These are phyloP conservation scores for Myotis vivesi DNA, from an alignment of 2,797 vertebrate genomes.

Conservation along the genomic window DNA sequence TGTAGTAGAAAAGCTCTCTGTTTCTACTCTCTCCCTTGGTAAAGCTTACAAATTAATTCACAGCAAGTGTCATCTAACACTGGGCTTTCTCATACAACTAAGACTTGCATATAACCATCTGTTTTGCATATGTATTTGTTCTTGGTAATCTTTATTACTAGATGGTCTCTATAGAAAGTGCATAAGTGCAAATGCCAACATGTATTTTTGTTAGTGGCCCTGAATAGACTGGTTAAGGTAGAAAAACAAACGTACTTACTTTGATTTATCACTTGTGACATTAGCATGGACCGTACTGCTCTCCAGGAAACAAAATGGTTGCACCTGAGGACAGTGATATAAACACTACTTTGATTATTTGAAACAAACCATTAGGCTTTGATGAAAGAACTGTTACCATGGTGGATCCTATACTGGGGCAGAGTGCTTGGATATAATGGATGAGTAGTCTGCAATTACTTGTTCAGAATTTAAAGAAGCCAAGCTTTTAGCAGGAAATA, in stretches of 20 bases:
- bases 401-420: constrained; percentile 77
- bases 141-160: constrained; percentile 71
- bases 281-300: constrained; percentile 79
- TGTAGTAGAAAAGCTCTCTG: neutral
- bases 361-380: constrained; percentile 88
- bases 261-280: constrained; percentile 88
- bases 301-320: constrained; percentile 85
- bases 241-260: constrained; percentile 84
- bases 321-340: constrained; percentile 86
- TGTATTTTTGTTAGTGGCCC: constrained; percentile 80
- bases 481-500: constrained; percentile 66
- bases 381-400: constrained; percentile 85
- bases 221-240: constrained; percentile 80
- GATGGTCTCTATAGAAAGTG: constrained; percentile 73
- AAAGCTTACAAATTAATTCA: constrained; percentile 55
- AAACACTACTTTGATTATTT: constrained; percentile 87
- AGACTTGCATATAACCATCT: constrained; percentile 17
- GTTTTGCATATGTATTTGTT: constrained; percentile 77
- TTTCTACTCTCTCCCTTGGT: neutral
- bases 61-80: neutral
- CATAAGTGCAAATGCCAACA: constrained; percentile 80
- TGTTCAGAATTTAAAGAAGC: constrained; percentile 83
- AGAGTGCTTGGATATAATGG: constrained; percentile 80
- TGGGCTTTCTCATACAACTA: constrained; percentile 11
- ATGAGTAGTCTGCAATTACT: constrained; percentile 82